Base-by-base conservation (phyloP, 2,888 invertebrate genomes). In the Torymus texanus region DNA sequence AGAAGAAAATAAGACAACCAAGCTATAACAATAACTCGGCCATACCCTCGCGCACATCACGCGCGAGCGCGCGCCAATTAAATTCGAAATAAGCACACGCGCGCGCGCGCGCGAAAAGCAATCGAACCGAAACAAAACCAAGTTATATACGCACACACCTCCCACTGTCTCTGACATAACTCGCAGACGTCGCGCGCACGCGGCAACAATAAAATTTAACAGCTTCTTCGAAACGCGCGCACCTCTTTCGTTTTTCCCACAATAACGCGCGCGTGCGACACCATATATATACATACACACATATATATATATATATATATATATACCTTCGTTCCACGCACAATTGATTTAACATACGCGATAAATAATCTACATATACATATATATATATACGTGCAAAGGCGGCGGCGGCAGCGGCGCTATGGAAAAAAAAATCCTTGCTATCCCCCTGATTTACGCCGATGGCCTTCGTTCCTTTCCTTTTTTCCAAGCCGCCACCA, bases 151-250 rank as follows among this genome's bases (percentile, higher is more conserved):
- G 21, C 2, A 21, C 21, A 2, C 29, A 41, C 41, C 41, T 41
- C 41, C 41, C 41, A 41, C 41, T 41, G 41, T 41, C 41, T 41
- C 41, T 41, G 41, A 16, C 29, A 72, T 78, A 79, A 75, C 67
- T 79, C 79, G 21, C 21, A 75, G 62, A 51, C 71, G 72, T 21
- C 21, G 21, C 21, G 21, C 21, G 21, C 21, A 62, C 62, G 59
- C 63, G 73, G 74, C 61, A 81, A 81, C 78, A 81, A 81, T 81
- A 81, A 81, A 81, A 81, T 81, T 81, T 81, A 81, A 81, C 81
- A 78, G 58, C 81, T 81, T 81, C 78, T 61, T 81, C 78, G 78
- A 78, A 78, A 68, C 41, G 41, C 1, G 0, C 10, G 1, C 10
- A 5, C 10, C 41, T 41, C 41, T n/a, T n/a, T 41, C 41, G 5